Base-by-base conservation (phyloP, 1,140 invertebrate species). In the Cyclargus thomasi region DNA sequence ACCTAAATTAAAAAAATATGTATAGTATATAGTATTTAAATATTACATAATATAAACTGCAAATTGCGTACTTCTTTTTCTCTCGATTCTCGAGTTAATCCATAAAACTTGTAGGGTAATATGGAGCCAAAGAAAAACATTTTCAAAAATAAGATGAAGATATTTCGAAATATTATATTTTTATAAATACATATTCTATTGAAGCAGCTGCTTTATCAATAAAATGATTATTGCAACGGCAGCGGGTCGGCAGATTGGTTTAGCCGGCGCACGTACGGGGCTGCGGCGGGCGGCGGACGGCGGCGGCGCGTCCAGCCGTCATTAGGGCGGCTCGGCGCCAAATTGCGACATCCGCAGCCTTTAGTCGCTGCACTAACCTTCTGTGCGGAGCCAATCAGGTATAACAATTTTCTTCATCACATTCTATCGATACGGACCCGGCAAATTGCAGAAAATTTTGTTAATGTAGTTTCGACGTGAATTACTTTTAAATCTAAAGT, bases 311-410 rank as follows among this genome's bases (percentile, higher is more conserved):
- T 74, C 77, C 77, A 76, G 71, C 74, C 82, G 71, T 85, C 82
- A 79, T 84, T 84, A 85, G 78, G 75, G 81, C 76, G 75, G 78
- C 79, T 76, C 78, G 74, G 71, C 77, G 81, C 83, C 81, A 87
- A 87, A 87, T 85, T 85, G 77, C 83, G 76, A 84, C 75, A 79
- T 83, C 82, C 85, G 82, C 84, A 77, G 78, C 76, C 76, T 81
- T 76, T 73, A 67, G 68, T 68, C 63, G 69, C 69, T 72, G 67
- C 67, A 69, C 72, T 74, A 67, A 65, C 64, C 64, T n/a, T 65
- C 64, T 65, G 64, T 57, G 53, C 64, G 53, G 53, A 65, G 47
- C 64, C 64, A 65, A 65, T 65, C 64, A 65, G 22, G 64, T 57
- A 65, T 57, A 65, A 59, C 55, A 59, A 59, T 59, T 59, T 59